phyloP scores from a whole-genome alignment of 2,888 invertebrate species.

The Miltochrista miniata region DNA sequence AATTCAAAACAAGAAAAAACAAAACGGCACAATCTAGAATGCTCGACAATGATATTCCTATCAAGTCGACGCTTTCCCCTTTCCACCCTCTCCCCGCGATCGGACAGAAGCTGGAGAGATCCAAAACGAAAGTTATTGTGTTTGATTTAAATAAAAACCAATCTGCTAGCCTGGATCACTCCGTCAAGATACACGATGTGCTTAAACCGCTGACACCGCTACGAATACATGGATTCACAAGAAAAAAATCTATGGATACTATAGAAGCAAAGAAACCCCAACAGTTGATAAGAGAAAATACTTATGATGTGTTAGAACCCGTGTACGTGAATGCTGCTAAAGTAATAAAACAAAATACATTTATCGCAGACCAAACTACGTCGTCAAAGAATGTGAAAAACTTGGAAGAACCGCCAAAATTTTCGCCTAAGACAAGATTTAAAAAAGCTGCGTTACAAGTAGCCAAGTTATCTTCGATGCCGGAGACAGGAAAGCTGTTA shows the following conservation, averaged over 20 bases:
- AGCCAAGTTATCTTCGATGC: constrained; percentile 64
- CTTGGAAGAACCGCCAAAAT: constrained; percentile 31
- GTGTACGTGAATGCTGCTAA: constrained; percentile 57
- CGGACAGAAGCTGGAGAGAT: constrained; percentile 62
- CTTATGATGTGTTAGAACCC: constrained; percentile 75
- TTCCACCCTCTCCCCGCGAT: constrained; percentile 79
- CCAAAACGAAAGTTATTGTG: constrained; percentile 70
- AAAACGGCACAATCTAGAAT: constrained; percentile 72
- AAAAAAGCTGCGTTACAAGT: constrained; percentile 73
- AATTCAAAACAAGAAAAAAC: constrained; percentile 63
- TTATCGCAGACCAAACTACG: constrained; percentile 23
- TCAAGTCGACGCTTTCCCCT: constrained; percentile 68
- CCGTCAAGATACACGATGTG: constrained; percentile 62
- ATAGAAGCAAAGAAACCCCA: constrained; percentile 58
- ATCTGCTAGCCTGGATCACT: constrained; percentile 33
- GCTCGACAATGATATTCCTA: constrained; percentile 67
- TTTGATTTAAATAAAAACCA: constrained; percentile 63
- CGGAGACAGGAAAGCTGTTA: constrained; percentile 71
- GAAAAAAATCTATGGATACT: constrained; percentile 53
- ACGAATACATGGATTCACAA: constrained; percentile 57
- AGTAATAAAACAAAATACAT: constrained; percentile 41
- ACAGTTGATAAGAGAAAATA: constrained; percentile 71
- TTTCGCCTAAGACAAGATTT: constrained; percentile 71
- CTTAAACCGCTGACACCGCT: constrained; percentile 72
- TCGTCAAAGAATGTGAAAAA: constrained; percentile 10